phyloP scores from a whole-genome alignment of 1,140 invertebrate species.

The Apis mellifera region DNA sequence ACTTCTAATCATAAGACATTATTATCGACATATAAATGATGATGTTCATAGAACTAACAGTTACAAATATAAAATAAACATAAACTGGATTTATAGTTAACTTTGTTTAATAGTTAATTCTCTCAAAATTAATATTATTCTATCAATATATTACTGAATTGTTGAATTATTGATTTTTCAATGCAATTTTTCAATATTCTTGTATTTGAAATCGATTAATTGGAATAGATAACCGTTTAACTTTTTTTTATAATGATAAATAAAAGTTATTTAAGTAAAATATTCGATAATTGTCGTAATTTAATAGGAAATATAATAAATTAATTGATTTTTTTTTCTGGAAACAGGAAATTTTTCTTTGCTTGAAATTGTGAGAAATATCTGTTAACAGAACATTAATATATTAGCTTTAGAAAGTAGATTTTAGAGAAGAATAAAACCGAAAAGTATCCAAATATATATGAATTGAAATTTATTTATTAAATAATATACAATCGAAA shows the following conservation, averaged over 20 bases:
- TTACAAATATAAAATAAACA: constrained; percentile 75
- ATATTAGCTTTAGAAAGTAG: no score
- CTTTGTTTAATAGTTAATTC: constrained; percentile 73
- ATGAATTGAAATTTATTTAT: no score
- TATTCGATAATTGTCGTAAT: no score
- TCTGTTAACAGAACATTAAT: no score
- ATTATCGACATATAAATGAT: constrained; percentile 18
- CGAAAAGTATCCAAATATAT: no score
- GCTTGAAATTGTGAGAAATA: no score
- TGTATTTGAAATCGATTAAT: background rate
- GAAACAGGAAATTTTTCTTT: no score
- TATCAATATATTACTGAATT: constrained; percentile 25
- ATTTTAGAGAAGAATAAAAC: no score
- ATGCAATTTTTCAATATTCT: background rate
- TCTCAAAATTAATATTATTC: constrained; percentile 37
- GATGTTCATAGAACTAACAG: constrained; percentile 70
- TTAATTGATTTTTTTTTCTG: no score
- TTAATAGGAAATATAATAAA: no score
- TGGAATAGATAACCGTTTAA: background rate
- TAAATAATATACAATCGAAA: no score
- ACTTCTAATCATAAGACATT: background rate
- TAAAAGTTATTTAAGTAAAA: background rate
- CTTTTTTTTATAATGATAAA: background rate
- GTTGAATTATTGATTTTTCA: background rate
- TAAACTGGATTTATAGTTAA: constrained; percentile 66